Evolutionary conservation across 1,140 invertebrate species (phyloP), one percentile per base, ranked within the genome.

Genomic region (Megalonaias nervosa): DNA sequence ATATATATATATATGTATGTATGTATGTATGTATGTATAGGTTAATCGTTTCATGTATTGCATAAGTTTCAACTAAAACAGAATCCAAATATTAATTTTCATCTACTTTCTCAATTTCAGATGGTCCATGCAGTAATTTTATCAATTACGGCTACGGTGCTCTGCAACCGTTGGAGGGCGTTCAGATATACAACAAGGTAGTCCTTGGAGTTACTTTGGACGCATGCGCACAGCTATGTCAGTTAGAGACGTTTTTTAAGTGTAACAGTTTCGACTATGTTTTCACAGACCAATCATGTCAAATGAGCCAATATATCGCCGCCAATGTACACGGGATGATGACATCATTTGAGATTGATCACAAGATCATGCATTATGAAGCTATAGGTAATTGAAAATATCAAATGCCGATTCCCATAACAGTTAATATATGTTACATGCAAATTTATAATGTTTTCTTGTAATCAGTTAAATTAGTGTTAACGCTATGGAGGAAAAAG

Each of bases 221-320:
- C 74, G 85, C 86, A 66, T 90, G 89, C 67, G 89, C 89, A 60
- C 86, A 89, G 68, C 65, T 86, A 19, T 89, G 89, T 83, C 72
- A 87, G 31, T 82, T 83, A 31, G 86, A 90, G 77, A 85, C 76
- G 13, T 77, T 80, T 26, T 90, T 90, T 67, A 65, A 80, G 19
- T 90, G 89, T 67, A 67, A 75, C 26, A 89, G 87, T 79, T 89
- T 90, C 75, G 89, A 90, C 67, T 90, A 86, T 72, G 71, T 83
- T 1, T 89, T 86, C 61, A 79, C 66, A 13, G 87, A 87, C 48
- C 79, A 84, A 38, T 82, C 85, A 0, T 90, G 89, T 75, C 82
- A 87, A 38, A 83, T 89, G 82, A 89, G 88, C 71, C 77, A 88
- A 62, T 88, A 86, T 67, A 85, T 88, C 17, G 85, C 88, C 14